Percentiles rank a stretch among this genome's conserved stretches.
These are phyloP conservation scores for Acleris emargana DNA, from an alignment of 2,888 invertebrate genomes.

Conservation along the genomic window DNA sequence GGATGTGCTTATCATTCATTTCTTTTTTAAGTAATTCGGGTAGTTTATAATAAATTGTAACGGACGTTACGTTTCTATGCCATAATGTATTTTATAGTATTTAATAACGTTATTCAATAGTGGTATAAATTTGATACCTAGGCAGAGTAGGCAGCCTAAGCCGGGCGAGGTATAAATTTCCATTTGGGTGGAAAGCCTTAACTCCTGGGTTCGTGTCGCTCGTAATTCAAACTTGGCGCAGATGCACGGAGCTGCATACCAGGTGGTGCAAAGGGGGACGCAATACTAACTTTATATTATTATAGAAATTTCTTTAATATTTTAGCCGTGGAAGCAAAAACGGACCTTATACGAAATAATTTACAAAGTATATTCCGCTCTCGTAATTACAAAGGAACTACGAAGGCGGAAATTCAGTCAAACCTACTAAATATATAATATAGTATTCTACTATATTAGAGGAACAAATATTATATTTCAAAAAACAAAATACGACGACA, in stretches of 20 bases:
- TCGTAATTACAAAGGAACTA: neutral
- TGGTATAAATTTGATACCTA: constrained; percentile 27
- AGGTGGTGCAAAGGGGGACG: constrained; percentile 46
- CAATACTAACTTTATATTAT: no score
- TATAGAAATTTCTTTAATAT: no score
- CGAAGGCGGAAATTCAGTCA: neutral
- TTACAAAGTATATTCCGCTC: no score
- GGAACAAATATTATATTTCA: no score
- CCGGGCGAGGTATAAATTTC: constrained; percentile 65
- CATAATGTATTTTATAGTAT: neutral
- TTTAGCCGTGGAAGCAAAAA: no score
- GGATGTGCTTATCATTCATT: no score
- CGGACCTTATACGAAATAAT: no score
- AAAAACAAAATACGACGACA: no score
- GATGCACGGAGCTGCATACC: constrained; percentile 57
- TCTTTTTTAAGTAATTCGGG: no score
- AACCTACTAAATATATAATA: no score
- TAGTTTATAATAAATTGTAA: no score
- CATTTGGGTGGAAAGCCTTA: constrained; percentile 61
- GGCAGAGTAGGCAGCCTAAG: constrained; percentile 39
- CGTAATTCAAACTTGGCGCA: constrained; percentile 66
- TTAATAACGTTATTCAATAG: constrained; percentile 10
- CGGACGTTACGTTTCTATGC: neutral
- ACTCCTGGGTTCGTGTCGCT: constrained; percentile 51
- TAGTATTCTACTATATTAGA: no score